phyloP scores from a whole-genome alignment of 2,888 invertebrate genomes.

The Acanthosepion pharaonis region DNA sequence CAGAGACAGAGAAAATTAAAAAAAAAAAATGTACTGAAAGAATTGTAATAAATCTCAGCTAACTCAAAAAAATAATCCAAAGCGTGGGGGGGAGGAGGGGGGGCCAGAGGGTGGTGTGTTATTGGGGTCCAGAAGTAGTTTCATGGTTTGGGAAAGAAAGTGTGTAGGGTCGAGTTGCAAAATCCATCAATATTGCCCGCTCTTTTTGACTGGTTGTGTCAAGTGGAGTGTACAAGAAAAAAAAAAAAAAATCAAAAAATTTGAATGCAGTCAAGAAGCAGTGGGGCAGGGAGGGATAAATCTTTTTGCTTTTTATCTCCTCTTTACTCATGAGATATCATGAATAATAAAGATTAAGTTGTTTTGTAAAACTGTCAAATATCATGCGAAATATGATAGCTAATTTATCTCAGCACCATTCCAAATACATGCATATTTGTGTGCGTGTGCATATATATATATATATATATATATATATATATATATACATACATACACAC shows the following conservation, averaged over 20 bases:
- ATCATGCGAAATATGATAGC: conserved; percentile 4
- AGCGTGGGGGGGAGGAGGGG: too few species aligned
- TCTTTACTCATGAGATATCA: background rate
- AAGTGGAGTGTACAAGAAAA: background rate
- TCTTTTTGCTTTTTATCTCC: background rate
- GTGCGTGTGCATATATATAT: background rate
- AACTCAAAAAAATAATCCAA: background rate
- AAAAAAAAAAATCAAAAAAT: background rate
- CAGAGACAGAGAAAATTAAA: background rate
- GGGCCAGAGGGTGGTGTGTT: background rate
- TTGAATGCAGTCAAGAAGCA: background rate
- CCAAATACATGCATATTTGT: background rate
- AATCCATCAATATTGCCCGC: background rate
- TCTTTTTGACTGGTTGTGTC: background rate
- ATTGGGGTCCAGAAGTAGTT: background rate
- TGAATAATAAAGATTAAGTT: conserved; percentile 33
- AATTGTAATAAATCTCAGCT: background rate
- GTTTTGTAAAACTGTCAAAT: conserved; percentile 23
- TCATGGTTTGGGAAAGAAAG: background rate
- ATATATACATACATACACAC: too few species aligned
- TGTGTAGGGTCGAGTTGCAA: background rate
- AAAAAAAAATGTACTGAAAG: background rate
- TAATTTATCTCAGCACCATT: background rate
- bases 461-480: too few species aligned
- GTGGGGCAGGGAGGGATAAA: too few species aligned